Evolutionary conservation across 2,888 invertebrate species (phyloP), one percentile per base, ranked within the genome.

Genomic region (Andrena praecox): DNA sequence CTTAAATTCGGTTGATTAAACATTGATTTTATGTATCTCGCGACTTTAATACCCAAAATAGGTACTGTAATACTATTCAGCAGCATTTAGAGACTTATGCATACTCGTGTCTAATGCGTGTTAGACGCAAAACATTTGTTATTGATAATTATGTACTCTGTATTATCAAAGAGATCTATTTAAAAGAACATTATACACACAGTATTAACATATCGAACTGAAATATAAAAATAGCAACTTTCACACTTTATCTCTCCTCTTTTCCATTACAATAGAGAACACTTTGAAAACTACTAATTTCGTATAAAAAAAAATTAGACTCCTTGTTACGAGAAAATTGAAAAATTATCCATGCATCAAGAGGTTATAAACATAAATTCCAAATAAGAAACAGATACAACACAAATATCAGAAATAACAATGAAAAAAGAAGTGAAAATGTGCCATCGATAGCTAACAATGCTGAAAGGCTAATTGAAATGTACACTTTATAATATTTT

Each of bases 401-500:
- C 42, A 42, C 16, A 42, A 42, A 16, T 31, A 31, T 31, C 5
- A 31, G 5, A 31, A 31, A 31, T 5, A 31, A 31, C 16, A 16
- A 16, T 42, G 42, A 42, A 42, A 42, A 42, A 42, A 42, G 42
- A 42, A 42, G 42, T 42, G 42, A 42, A 42, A 16, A 42, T 42
- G 12, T 42, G 16, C 42, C 42, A 42, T 16, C 1, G 16, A 24
- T 12, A 66, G 56, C 33, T 31, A 35, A 16, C 24, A 68, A 20
- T 35, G 56, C 68, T 60, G 48, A 35, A 70, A 70, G 70, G 60
- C 70, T 60, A 60, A 60, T 42, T 29, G 42, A 35, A 20, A 68
- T 68, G n/a, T n/a, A n/a, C 5, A 59, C 5, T 16, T 29, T 27
- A 10, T 29, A 59, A 59, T 27, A 59, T 7, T 29, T 59, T 59